Conservation (phyloP, 2,888 invertebrate species). For the Cosmia trapezina region DNA sequence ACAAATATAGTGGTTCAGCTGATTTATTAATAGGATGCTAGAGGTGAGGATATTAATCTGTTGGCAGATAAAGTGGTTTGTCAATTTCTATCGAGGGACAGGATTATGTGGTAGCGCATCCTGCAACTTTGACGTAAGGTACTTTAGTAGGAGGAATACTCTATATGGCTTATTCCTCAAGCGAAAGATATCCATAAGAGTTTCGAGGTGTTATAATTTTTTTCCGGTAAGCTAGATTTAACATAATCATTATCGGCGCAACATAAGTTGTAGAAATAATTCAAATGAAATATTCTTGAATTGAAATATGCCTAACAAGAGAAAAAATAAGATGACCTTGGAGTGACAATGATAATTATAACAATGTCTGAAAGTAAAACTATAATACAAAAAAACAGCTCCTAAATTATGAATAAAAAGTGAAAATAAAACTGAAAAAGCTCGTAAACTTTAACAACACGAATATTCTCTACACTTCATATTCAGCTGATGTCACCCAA, state of each 20-base stretch:
- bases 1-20: slow-evolving; percentile 19
- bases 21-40: slow-evolving; percentile 27
- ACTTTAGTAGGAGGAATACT: not conserved
- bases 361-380: not conserved
- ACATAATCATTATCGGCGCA: no score
- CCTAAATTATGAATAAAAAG: not conserved
- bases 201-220: not conserved
- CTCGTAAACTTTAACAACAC: slow-evolving; percentile 19
- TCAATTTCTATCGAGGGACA: not conserved
- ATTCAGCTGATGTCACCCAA: slow-evolving; percentile 46
- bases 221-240: no score
- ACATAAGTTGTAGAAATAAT: no score
- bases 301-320: not conserved
- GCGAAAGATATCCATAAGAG: not conserved
- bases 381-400: no score
- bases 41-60: slow-evolving; percentile 9
- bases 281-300: not conserved
- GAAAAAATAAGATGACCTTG: not conserved
- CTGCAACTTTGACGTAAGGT: not conserved
- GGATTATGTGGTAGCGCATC: not conserved
- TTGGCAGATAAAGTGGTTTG: not conserved
- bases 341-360: not conserved
- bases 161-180: not conserved
- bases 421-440: not conserved
- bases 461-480: slow-evolving; percentile 44